Percentiles rank a stretch among this genome's conserved stretches.
Conservation (phyloP, 2,888 invertebrate genomes). For the Odontothrips loti region DNA sequence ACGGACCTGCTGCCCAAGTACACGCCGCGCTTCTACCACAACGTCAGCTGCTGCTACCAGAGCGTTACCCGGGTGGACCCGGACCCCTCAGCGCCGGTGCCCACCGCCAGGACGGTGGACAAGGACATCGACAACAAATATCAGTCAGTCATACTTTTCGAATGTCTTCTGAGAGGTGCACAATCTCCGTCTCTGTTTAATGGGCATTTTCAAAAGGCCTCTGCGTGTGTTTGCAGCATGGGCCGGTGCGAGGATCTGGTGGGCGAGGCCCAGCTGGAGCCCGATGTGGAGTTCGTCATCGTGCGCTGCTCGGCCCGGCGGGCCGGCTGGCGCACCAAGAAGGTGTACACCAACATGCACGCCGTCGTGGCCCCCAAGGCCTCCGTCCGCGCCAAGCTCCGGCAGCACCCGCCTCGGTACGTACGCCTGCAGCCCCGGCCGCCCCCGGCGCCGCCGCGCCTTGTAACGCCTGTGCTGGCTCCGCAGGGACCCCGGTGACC, state of each 20-base stretch:
- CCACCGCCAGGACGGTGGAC: conserved; percentile 22
- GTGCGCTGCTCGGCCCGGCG: conserved; percentile 36
- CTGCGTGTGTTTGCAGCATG: background rate
- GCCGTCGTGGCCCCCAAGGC: conserved; percentile 53
- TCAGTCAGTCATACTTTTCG: conserved; percentile 27
- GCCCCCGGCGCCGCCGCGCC: conserved; percentile 40
- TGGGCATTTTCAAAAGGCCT: background rate
- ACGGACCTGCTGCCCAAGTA: conserved; percentile 11
- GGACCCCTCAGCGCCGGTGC: conserved; percentile 27
- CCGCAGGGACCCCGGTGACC: conserved; percentile 38
- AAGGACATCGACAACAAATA: conserved; percentile 31
- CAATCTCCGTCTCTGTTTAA: no score
- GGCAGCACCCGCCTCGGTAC: conserved; percentile 36
- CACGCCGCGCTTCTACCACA: conserved; percentile 41
- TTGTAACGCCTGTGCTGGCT: no score
- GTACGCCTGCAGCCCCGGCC: conserved; percentile 2
- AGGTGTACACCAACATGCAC: conserved; percentile 56
- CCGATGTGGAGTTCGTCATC: conserved; percentile 37
- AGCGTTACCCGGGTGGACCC: conserved; percentile 31
- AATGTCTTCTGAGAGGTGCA: background rate
- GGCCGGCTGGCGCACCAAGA: conserved; percentile 35
- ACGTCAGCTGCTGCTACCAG: conserved; percentile 34
- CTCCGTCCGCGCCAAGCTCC: conserved; percentile 50
- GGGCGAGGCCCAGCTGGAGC: conserved; percentile 30
- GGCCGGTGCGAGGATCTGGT: conserved; percentile 9